These are phyloP conservation scores for Micrasema longulum DNA, from an alignment of 1,140 invertebrate genomes.

Conservation along the genomic window DNA sequence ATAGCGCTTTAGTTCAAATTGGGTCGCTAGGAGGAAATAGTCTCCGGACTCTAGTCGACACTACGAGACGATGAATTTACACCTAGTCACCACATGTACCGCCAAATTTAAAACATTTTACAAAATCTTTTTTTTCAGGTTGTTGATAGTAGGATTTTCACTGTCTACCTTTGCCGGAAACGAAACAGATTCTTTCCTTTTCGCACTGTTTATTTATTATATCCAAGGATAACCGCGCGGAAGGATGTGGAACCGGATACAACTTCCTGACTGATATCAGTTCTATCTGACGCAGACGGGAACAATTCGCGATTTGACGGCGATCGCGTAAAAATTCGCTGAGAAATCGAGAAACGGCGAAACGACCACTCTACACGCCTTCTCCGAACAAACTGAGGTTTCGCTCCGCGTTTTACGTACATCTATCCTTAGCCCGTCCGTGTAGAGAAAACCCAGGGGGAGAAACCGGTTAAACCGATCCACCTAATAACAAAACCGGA, in stretches of 20 bases:
- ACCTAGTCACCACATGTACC: neutral
- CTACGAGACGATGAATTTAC: neutral
- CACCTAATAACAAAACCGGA: neutral
- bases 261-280: slow-evolving; percentile 30
- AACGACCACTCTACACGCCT: neutral
- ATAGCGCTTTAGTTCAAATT: slow-evolving; percentile 30
- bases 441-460: slow-evolving; percentile 1
- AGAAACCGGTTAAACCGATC: neutral
- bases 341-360: slow-evolving; percentile 2
- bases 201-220: slow-evolving; percentile 10
- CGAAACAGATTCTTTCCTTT: neutral
- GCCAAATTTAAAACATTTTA: too few species aligned
- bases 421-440: slow-evolving; percentile 24
- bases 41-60: slow-evolving; percentile 9
- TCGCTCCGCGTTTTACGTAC: neutral
- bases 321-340: slow-evolving; percentile 29
- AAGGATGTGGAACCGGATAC: slow-evolving; percentile 27
- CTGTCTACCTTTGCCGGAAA: neutral
- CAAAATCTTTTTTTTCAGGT: too few species aligned
- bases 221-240: neutral
- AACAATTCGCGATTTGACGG: slow-evolving; percentile 23
- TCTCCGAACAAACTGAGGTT: slow-evolving; percentile 34
- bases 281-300: slow-evolving; percentile 28
- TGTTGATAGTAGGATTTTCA: too few species aligned
- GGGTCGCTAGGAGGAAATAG: slow-evolving; percentile 30